Conservation (phyloP, 2,888 invertebrate species). For the Chrysolina oricalcia region DNA sequence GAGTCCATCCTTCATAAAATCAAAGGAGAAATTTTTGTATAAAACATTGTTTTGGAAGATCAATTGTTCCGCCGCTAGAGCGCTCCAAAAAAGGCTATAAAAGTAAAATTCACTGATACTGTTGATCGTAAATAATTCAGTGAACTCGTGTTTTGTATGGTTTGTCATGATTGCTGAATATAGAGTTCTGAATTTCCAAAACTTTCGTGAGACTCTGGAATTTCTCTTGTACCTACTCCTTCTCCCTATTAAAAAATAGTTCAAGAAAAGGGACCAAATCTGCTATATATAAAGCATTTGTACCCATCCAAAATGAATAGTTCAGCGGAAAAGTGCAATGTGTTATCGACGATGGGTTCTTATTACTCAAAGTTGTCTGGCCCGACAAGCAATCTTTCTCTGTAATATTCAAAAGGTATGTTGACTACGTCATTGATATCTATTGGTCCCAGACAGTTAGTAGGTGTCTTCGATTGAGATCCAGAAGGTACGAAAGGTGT, state of each 20-base stretch:
- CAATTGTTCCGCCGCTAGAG: neutral
- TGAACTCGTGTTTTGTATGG: neutral
- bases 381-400: neutral
- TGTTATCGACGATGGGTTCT: neutral
- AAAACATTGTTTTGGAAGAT: neutral
- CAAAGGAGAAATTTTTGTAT: no score
- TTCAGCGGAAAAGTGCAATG: neutral
- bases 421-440: neutral
- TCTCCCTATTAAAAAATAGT: neutral
- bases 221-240: neutral
- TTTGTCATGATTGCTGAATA: neutral
- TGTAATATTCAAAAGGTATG: neutral
- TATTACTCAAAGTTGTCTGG: neutral
- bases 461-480: no score
- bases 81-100: neutral
- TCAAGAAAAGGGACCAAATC: neutral
- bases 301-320: neutral
- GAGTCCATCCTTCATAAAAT: no score
- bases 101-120: no score
- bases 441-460: no score
- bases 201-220: neutral
- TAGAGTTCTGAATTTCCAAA: neutral
- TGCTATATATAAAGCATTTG: neutral
- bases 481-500: no score
- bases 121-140: no score